phyloP scores from a whole-genome alignment of 2,113 vertebrate species.

The Athene noctua region DNA sequence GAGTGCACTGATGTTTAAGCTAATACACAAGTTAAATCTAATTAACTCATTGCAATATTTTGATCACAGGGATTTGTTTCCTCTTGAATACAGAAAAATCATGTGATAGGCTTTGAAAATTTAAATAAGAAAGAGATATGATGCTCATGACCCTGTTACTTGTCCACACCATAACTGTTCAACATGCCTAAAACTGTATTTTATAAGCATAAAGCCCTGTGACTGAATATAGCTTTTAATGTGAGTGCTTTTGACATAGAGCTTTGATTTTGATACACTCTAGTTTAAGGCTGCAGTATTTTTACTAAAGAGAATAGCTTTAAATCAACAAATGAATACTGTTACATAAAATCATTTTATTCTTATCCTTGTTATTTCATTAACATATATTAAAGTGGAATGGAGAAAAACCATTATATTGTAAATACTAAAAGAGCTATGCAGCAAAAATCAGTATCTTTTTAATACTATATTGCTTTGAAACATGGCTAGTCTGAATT shows the following conservation, averaged over 20 bases:
- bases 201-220: background rate
- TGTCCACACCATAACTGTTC: background rate
- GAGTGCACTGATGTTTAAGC: background rate
- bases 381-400: background rate
- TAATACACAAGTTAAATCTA: background rate
- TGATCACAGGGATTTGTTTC: background rate
- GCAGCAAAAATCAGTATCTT: background rate
- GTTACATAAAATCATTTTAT: background rate
- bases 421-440: background rate
- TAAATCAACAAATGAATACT: background rate
- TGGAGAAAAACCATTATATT: background rate
- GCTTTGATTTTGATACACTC: background rate
- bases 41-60: background rate
- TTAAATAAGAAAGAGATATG: background rate
- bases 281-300: background rate
- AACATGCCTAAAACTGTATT: background rate
- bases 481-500: background rate
- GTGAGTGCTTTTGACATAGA: background rate
- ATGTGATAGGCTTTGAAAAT: background rate
- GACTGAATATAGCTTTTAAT: background rate
- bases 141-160: background rate
- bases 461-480: background rate
- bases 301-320: background rate
- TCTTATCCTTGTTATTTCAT: background rate
- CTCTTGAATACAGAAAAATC: background rate